Evolutionary conservation across 2,113 vertebrate species (phyloP).

Genomic region (Sinocyclocheilus rhinocerous): DNA sequence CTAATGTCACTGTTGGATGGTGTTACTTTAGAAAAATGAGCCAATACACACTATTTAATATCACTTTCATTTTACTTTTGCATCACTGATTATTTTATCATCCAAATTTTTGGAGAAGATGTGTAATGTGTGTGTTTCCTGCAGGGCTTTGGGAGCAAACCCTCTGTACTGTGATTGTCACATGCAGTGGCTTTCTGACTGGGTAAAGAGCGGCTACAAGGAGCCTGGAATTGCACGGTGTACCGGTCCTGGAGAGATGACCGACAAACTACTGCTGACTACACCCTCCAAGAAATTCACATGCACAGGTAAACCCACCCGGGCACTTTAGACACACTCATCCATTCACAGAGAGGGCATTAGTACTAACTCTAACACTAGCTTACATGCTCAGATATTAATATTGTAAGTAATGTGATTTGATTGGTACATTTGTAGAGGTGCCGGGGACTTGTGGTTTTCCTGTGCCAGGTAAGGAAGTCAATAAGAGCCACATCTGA

Average conservation of each 20-base stretch:
- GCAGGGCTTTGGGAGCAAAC: constrained; percentile 95
- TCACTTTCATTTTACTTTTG: neutral
- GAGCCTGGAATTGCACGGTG: constrained; percentile 97
- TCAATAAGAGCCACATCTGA: constrained; percentile 63
- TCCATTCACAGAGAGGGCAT: neutral
- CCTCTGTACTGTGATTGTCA: constrained; percentile 96
- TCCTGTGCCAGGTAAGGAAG: constrained; percentile 89
- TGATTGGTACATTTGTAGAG: constrained; percentile 79
- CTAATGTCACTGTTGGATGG: constrained; percentile 2
- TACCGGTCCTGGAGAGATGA: constrained; percentile 93
- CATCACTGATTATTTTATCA: neutral
- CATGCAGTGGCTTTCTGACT: constrained; percentile 98
- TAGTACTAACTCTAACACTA: constrained; percentile 4
- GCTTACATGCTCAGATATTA: neutral
- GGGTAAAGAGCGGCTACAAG: constrained; percentile 98
- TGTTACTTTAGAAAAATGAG: neutral
- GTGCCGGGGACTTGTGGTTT: constrained; percentile 92
- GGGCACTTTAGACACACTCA: neutral
- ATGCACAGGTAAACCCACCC: constrained; percentile 85
- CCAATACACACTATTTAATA: neutral
- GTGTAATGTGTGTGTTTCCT: constrained; percentile 35
- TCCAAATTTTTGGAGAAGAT: neutral
- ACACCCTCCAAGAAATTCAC: constrained; percentile 97
- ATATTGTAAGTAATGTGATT: constrained; percentile 75
- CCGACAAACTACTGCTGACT: constrained; percentile 94